Evolutionary conservation across 1,140 invertebrate species (phyloP), one percentile per base, ranked within the genome.

Genomic region (Leptopilina boulardi): DNA sequence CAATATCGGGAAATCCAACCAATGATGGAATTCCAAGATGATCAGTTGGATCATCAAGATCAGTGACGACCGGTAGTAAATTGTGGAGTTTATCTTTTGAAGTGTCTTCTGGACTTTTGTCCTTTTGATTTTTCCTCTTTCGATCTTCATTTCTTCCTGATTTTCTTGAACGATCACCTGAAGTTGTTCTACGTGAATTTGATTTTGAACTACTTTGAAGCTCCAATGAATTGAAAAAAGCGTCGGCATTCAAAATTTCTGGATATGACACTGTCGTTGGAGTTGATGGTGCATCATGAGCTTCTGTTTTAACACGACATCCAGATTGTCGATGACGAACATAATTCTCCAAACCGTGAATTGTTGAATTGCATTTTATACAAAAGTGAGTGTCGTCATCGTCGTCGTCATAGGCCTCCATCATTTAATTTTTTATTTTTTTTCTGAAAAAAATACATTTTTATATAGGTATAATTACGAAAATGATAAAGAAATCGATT

Each of bases 161-260:
- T 91, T 87, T 89, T 19, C 83, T 83, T 5, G 70, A 78, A 72
- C 84, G 44, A 85, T 83, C 91, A 85, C 80, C 85, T 83, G 80
- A 91, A 34, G 80, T 82, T 56, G 85, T 41, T 0, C 89, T 84
- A 13, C 92, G 80, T 2, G 92, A 87, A 44, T 89, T 91, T 74
- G 91, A 90, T 82, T 93, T 95, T 0, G 92, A 89, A 80, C 94
- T 96, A 80, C 96, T 96, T 86, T 96, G 95, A 15, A 97, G 87
- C 86, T 97, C 95, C 26, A 98, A 88, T 0, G 95, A 96, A 23
- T 94, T 96, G 85, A 97, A 98, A 85, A 97, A 97, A 15, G 96
- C 93, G 84, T 96, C 95, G 0, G 96, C 95, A 42, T 95, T 95
- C 5, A 95, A 87, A 56, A 92, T 89, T 70, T 91, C 91, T 41